These are phyloP conservation scores for Alexandromys fortis DNA, from an alignment of 2,113 vertebrate genomes.

Conservation along the genomic window DNA sequence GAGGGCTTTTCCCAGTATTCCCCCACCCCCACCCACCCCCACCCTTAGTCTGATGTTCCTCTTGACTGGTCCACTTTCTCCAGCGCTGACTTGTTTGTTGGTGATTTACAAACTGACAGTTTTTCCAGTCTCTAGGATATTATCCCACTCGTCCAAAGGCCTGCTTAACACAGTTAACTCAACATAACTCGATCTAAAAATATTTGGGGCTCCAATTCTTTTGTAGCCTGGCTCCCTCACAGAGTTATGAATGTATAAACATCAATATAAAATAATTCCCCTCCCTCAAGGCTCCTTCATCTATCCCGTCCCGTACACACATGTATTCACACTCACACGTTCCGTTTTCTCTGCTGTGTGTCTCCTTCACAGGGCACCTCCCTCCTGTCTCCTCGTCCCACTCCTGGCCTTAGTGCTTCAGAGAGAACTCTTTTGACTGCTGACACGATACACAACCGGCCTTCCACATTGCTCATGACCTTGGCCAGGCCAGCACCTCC, in stretches of 20 bases:
- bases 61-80: background rate
- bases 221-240: background rate
- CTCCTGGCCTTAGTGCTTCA: background rate
- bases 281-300: background rate
- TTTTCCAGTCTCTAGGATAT: background rate
- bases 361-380: background rate
- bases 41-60: background rate
- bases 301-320: too few relatives aligned
- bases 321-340: background rate
- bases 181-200: background rate
- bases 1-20: background rate
- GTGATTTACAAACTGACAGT: background rate
- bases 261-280: background rate
- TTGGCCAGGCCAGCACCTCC: background rate
- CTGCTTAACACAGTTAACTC: background rate
- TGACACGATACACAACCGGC: background rate
- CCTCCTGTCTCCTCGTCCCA: background rate
- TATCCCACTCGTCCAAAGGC: background rate
- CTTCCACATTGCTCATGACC: background rate
- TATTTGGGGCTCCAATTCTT: background rate
- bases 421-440: background rate
- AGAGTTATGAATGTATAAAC: background rate
- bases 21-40: too few relatives aligned
- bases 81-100: background rate
- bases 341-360: background rate